phyloP scores from a whole-genome alignment of 2,888 invertebrate species.

The Ornithoptera priamus region DNA sequence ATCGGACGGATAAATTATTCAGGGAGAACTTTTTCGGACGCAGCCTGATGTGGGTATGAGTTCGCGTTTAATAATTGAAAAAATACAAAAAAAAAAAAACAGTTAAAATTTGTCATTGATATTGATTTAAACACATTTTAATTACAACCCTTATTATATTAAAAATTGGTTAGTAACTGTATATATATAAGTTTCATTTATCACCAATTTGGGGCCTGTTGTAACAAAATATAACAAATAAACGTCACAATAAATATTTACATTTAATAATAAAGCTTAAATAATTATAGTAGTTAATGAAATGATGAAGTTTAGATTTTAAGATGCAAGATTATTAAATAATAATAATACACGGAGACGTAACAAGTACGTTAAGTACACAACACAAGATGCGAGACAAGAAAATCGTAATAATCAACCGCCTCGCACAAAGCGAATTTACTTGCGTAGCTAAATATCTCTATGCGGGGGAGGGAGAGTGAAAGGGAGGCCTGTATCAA shows the following conservation, averaged over 20 bases:
- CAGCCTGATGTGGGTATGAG: slow-evolving; percentile 51
- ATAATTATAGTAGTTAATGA: too few relatives aligned
- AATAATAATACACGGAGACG: slow-evolving; percentile 14
- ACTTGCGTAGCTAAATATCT: slow-evolving; percentile 70
- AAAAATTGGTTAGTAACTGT: too few relatives aligned
- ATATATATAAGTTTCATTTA: too few relatives aligned
- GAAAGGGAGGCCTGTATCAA: slow-evolving; percentile 76
- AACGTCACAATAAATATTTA: too few relatives aligned
- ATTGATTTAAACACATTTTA: too few relatives aligned
- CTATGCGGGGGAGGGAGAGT: slow-evolving; percentile 58
- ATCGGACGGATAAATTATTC: slow-evolving; percentile 72
- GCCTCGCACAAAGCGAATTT: slow-evolving; percentile 71
- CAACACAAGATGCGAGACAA: slow-evolving; percentile 48
- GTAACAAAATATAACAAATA: too few relatives aligned
- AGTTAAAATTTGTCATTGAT: too few relatives aligned
- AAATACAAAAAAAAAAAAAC: slow-evolving; percentile 1
- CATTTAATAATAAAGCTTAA: too few relatives aligned
- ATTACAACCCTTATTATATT: too few relatives aligned
- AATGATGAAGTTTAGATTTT: too few relatives aligned
- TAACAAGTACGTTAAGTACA: slow-evolving; percentile 36
- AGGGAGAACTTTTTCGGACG: slow-evolving; percentile 48
- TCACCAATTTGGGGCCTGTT: too few relatives aligned
- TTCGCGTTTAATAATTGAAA: slow-evolving; percentile 23
- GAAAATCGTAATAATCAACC: slow-evolving; percentile 75
- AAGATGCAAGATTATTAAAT: too few relatives aligned